Conservation (phyloP, 2,888 invertebrate genomes). For the Maniola hyperantus region DNA sequence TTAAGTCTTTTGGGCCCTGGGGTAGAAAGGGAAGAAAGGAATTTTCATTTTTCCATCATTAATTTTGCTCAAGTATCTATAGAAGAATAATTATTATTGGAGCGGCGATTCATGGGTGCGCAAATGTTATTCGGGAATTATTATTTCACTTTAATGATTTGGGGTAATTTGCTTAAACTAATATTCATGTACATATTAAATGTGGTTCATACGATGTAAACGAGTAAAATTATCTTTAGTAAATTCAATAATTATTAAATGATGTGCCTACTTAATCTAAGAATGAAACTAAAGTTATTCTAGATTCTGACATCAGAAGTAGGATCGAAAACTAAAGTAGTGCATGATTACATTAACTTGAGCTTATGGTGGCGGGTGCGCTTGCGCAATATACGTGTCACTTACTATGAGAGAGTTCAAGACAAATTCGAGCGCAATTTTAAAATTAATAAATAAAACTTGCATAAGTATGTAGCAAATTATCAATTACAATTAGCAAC, state of each 20-base stretch:
- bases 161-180: background rate
- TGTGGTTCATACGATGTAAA: background rate
- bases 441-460: too few relatives aligned
- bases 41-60: conserved; percentile 30
- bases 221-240: background rate
- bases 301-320: background rate
- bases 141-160: background rate
- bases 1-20: conserved; percentile 34
- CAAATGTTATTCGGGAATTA: conserved; percentile 8
- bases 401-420: too few relatives aligned
- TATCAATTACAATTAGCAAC: background rate
- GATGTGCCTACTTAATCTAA: background rate
- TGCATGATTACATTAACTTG: background rate
- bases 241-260: background rate
- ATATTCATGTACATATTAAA: background rate
- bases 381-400: background rate
- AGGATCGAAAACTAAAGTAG: background rate
- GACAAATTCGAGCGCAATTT: too few relatives aligned
- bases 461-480: background rate
- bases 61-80: conserved; percentile 21
- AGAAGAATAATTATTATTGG: conserved; percentile 9
- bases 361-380: too few relatives aligned
- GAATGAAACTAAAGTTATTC: background rate
- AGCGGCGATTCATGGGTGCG: conserved; percentile 11
- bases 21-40: conserved; percentile 30